Evolutionary conservation across 2,888 invertebrate species (phyloP).

Genomic region (Tetrapedia diversipes): DNA sequence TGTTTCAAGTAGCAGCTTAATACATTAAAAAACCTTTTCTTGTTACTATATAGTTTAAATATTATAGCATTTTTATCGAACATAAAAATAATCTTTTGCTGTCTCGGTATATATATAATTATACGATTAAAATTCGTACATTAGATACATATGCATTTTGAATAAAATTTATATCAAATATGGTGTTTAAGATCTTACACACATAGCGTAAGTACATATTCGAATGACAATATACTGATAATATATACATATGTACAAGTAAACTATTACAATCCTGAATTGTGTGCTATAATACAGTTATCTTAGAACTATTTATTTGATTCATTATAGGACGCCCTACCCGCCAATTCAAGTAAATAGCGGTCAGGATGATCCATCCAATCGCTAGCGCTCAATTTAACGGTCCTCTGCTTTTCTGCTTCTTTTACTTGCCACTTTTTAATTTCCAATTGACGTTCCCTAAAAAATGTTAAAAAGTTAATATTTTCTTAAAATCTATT

Average conservation of each 20-base stretch:
- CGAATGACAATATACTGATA: slow-evolving; percentile 37
- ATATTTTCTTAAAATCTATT: not conserved
- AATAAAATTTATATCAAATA: slow-evolving; percentile 25
- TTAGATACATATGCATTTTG: slow-evolving; percentile 28
- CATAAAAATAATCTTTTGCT: not conserved
- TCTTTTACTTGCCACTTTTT: slow-evolving; percentile 96
- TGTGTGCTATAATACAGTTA: slow-evolving; percentile 26
- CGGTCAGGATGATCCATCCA: slow-evolving; percentile 98
- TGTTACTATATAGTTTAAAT: slow-evolving; percentile 24
- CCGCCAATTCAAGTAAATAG: slow-evolving; percentile 94
- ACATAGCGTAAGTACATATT: slow-evolving; percentile 60
- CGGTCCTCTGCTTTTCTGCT: slow-evolving; percentile 92
- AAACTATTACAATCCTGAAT: slow-evolving; percentile 48
- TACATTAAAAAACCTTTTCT: slow-evolving; percentile 22
- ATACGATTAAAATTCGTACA: slow-evolving; percentile 13
- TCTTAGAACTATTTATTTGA: slow-evolving; percentile 84
- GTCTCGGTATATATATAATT: not conserved
- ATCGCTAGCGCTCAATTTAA: slow-evolving; percentile 94
- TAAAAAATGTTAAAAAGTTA: slow-evolving; percentile 70
- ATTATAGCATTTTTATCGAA: not conserved
- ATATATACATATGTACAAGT: slow-evolving; percentile 71
- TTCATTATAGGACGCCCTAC: slow-evolving; percentile 91
- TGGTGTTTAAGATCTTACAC: slow-evolving; percentile 34
- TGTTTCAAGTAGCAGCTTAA: slow-evolving; percentile 32
- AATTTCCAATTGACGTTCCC: slow-evolving; percentile 93